Conservation (phyloP, 1,140 invertebrate species). For the Teleogryllus occipitalis region DNA sequence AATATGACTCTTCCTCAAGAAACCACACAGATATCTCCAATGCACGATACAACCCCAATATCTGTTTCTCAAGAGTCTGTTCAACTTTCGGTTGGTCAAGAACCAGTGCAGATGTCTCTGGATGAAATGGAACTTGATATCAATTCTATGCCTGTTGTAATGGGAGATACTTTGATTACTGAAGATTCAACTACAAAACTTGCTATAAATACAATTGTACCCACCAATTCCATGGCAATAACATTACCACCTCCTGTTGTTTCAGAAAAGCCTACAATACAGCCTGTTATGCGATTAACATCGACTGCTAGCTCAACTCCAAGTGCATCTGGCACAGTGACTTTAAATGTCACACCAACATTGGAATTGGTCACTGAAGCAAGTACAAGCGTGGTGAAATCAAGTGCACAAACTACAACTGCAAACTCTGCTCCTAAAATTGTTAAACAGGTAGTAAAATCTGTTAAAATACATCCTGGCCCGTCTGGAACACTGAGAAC, state of each 20-base stretch:
- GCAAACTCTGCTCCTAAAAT: not conserved
- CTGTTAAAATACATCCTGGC: not conserved
- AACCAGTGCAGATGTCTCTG: not conserved
- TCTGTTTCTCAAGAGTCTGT: not conserved
- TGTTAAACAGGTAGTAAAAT: not conserved
- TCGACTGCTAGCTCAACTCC: not conserved
- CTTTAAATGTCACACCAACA: not conserved
- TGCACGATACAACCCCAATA: not conserved
- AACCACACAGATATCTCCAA: not conserved
- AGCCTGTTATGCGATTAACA: not conserved
- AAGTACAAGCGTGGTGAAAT: not conserved
- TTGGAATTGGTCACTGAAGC: not conserved
- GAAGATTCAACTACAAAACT: slow-evolving; percentile 18
- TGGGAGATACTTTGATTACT: slow-evolving; percentile 42
- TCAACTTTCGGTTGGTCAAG: not conserved
- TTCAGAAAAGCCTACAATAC: not conserved
- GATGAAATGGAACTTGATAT: slow-evolving; percentile 60
- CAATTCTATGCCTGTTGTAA: slow-evolving; percentile 60
- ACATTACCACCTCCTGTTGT: slow-evolving; percentile 10
- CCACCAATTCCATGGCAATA: slow-evolving; percentile 6
- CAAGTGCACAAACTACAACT: not conserved
- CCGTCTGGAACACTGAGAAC: not conserved
- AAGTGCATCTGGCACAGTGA: not conserved
- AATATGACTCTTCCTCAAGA: not conserved
- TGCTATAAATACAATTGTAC: not conserved